A percentile compares a stretch with the other conserved stretches of the same genome.
phyloP scores from a whole-genome alignment of 1,140 invertebrate genomes.

The Drosophila murphyi region DNA sequence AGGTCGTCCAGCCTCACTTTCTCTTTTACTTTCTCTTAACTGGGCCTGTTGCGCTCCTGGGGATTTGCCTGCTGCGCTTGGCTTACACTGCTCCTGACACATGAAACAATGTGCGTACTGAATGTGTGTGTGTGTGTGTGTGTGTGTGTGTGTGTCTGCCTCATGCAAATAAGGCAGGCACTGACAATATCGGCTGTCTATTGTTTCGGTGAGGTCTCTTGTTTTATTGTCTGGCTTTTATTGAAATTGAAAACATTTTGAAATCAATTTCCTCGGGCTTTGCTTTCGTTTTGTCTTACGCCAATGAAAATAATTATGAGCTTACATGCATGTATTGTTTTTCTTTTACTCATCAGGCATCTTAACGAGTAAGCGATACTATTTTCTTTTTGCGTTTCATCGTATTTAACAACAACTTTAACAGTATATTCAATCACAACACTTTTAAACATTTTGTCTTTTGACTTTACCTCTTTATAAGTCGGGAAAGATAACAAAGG shows the following conservation, averaged over 20 bases:
- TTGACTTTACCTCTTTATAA: neutral
- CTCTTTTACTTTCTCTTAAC: conserved; percentile 1
- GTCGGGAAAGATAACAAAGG: neutral
- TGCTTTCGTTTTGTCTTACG: conserved; percentile 12
- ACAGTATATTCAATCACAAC: conserved; percentile 1
- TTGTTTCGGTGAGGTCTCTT: conserved; percentile 42
- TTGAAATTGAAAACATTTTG: conserved; percentile 57
- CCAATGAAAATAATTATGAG: conserved; percentile 47
- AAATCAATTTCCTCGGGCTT: conserved; percentile 33
- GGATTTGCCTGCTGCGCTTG: conserved; percentile 40
- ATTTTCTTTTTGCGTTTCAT: neutral
- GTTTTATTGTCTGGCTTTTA: conserved; percentile 52
- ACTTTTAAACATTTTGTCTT: conserved; percentile 11
- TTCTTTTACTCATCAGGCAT: neutral
- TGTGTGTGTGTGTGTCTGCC: conserved; percentile 17
- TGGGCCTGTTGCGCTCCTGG: conserved; percentile 45
- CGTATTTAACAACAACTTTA: conserved; percentile 15
- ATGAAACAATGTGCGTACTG: neutral
- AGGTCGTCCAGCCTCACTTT: neutral
- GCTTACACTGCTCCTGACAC: conserved; percentile 17
- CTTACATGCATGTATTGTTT: neutral
- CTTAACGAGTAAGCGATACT: neutral
- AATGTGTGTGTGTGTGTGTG: conserved; percentile 1
- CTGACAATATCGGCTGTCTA: conserved; percentile 46
- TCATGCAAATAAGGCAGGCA: conserved; percentile 55